Percentiles rank a stretch among this genome's conserved stretches.
Evolutionary conservation across 2,888 invertebrate species (phyloP).

Genomic region (Exephanes ischioxanthus): DNA sequence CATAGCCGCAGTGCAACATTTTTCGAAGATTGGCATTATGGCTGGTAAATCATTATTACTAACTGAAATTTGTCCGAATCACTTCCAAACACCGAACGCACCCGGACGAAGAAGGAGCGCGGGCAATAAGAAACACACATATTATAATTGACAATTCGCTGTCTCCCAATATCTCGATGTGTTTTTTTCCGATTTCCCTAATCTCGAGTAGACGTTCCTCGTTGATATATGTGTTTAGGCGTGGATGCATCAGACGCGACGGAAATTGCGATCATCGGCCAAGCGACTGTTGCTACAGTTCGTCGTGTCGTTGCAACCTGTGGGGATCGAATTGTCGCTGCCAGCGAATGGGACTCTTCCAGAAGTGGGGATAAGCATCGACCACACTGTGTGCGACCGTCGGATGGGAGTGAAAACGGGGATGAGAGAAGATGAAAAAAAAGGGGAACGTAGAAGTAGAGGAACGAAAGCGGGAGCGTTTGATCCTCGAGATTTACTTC

Average conservation of each 20-base stretch:
- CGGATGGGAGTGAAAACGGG: slow-evolving; percentile 16
- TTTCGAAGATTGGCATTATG: background rate
- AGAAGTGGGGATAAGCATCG: slow-evolving; percentile 91
- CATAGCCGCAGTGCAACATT: too few species aligned
- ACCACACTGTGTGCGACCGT: slow-evolving; percentile 66
- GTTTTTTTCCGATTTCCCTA: slow-evolving; percentile 79
- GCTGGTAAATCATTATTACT: background rate
- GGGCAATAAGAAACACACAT: background rate
- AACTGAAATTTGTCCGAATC: background rate
- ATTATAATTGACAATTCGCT: slow-evolving; percentile 20
- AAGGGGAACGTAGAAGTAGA: background rate
- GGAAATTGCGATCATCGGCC: slow-evolving; percentile 94
- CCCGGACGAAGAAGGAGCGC: background rate
- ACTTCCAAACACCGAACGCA: background rate
- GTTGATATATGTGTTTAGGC: slow-evolving; percentile 94
- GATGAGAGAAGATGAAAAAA: background rate
- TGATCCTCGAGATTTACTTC: slow-evolving; percentile 33
- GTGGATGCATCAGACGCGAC: slow-evolving; percentile 92
- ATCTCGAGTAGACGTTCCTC: slow-evolving; percentile 90
- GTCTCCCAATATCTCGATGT: slow-evolving; percentile 75
- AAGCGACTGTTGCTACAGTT: slow-evolving; percentile 94
- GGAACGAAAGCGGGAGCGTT: slow-evolving; percentile 8
- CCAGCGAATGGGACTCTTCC: slow-evolving; percentile 95
- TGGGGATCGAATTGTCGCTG: slow-evolving; percentile 96
- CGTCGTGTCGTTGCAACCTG: slow-evolving; percentile 94